Percentiles rank a stretch among this genome's conserved stretches.
Evolutionary conservation across 2,113 vertebrate species (phyloP).

Genomic region (Sylvilagus bachmani): DNA sequence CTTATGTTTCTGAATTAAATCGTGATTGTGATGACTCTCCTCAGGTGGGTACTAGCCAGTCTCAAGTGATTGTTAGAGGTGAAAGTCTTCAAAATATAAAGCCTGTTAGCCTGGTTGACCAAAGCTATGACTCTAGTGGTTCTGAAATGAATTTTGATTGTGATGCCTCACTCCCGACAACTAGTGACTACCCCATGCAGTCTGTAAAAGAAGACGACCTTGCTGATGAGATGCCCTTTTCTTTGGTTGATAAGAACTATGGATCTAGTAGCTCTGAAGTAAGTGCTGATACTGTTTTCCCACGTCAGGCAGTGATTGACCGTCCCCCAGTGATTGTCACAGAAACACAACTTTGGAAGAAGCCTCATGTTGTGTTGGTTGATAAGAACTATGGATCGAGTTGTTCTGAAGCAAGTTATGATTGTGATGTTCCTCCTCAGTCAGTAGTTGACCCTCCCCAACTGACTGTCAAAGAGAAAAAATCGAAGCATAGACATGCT

Average conservation of each 20-base stretch:
- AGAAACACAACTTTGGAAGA: constrained; percentile 87
- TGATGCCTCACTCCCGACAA: constrained; percentile 76
- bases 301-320: constrained; percentile 79
- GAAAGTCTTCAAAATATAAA: constrained; percentile 88
- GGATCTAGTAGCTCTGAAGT: constrained; percentile 89
- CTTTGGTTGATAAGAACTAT: constrained; percentile 91
- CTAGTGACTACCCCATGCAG: constrained; percentile 74
- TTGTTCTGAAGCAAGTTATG: constrained; percentile 87
- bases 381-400: constrained; percentile 89
- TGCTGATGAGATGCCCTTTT: constrained; percentile 88
- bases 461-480: constrained; percentile 85
- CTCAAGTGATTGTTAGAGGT: constrained; percentile 83
- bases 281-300: constrained; percentile 80
- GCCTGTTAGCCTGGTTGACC: constrained; percentile 90
- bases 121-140: constrained; percentile 88
- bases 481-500: constrained; percentile 89
- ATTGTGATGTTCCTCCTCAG: constrained; percentile 75
- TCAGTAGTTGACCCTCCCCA: constrained; percentile 81
- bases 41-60: constrained; percentile 82
- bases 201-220: constrained; percentile 83
- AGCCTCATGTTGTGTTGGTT: constrained; percentile 88
- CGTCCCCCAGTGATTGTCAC: constrained; percentile 77
- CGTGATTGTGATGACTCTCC: constrained; percentile 10
- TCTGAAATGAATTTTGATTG: constrained; percentile 87
- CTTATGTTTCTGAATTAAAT: constrained; percentile 84